A percentile compares a stretch with the other conserved stretches of the same genome.
Evolutionary conservation across 2,113 vertebrate species (phyloP).

Genomic region (Carollia perspicillata): DNA sequence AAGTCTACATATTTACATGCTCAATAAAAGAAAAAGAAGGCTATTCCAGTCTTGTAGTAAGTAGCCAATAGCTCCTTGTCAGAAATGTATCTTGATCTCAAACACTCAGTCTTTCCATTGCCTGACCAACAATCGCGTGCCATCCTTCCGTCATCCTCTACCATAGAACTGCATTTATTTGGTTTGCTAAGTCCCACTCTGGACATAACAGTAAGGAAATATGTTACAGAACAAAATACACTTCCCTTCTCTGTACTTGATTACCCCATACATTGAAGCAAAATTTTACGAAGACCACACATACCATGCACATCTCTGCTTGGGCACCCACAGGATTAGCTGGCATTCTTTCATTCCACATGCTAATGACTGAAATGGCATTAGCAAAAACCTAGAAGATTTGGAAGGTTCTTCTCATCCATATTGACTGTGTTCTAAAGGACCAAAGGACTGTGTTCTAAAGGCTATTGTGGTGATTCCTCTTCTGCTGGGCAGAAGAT

Average conservation of each 20-base stretch:
- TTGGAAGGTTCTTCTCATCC: not conserved
- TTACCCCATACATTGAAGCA: not conserved
- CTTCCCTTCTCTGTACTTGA: not conserved
- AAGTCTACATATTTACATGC: not conserved
- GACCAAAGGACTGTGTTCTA: not conserved
- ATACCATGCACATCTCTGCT: not conserved
- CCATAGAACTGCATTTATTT: not conserved
- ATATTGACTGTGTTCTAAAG: not conserved
- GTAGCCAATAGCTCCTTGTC: not conserved
- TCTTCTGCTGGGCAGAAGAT: slow-evolving; percentile 2
- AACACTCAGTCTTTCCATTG: not conserved
- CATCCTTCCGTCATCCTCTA: not conserved
- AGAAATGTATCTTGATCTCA: not conserved
- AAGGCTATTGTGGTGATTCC: not conserved
- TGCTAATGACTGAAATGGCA: not conserved
- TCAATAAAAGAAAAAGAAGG: not conserved
- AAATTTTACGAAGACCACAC: not conserved
- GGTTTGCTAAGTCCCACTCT: not conserved
- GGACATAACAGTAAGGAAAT: not conserved
- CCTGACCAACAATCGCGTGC: not conserved
- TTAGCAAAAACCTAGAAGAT: slow-evolving; percentile 10
- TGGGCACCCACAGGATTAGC: not conserved
- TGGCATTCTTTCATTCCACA: not conserved
- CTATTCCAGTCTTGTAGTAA: not conserved
- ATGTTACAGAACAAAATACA: not conserved